Evolutionary conservation across 1,140 invertebrate species (phyloP).

Genomic region (Stegodyphus mimosarum): DNA sequence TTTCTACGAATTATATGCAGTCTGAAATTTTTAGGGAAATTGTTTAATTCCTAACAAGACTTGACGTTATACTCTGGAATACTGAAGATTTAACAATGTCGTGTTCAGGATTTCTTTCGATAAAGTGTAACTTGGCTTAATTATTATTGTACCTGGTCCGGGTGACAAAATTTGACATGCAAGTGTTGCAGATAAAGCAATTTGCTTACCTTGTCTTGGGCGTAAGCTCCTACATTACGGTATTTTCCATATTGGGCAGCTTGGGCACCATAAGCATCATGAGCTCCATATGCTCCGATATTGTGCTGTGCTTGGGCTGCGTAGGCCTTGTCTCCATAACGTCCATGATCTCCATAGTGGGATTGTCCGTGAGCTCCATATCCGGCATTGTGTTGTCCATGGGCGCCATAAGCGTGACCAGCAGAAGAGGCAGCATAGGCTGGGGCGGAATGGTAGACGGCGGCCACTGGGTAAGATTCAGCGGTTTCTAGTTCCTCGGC

Average conservation of each 20-base stretch:
- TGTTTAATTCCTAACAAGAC: too few relatives aligned
- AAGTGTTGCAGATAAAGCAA: not conserved
- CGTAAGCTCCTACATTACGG: slow-evolving; percentile 44
- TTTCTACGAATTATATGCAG: too few relatives aligned
- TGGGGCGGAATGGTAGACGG: slow-evolving; percentile 26
- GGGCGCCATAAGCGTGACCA: slow-evolving; percentile 52
- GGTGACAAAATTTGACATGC: not conserved
- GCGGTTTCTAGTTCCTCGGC: slow-evolving; percentile 39
- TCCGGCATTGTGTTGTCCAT: slow-evolving; percentile 24
- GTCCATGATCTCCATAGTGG: slow-evolving; percentile 51
- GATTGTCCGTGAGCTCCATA: slow-evolving; percentile 35
- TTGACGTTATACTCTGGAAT: too few relatives aligned
- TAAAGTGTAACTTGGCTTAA: too few relatives aligned
- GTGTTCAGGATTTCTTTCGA: too few relatives aligned
- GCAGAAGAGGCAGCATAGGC: slow-evolving; percentile 17
- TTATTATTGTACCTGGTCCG: not conserved
- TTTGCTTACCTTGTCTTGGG: slow-evolving; percentile 40
- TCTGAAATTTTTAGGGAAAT: too few relatives aligned
- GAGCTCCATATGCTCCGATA: slow-evolving; percentile 28
- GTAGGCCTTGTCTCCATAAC: slow-evolving; percentile 42
- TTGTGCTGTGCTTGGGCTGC: slow-evolving; percentile 56
- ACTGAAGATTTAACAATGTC: too few relatives aligned
- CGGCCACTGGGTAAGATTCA: slow-evolving; percentile 53
- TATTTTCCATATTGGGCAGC: slow-evolving; percentile 45
- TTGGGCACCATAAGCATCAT: slow-evolving; percentile 49